phyloP scores from a whole-genome alignment of 1,140 invertebrate species.

The Rhopalosiphum maidis region DNA sequence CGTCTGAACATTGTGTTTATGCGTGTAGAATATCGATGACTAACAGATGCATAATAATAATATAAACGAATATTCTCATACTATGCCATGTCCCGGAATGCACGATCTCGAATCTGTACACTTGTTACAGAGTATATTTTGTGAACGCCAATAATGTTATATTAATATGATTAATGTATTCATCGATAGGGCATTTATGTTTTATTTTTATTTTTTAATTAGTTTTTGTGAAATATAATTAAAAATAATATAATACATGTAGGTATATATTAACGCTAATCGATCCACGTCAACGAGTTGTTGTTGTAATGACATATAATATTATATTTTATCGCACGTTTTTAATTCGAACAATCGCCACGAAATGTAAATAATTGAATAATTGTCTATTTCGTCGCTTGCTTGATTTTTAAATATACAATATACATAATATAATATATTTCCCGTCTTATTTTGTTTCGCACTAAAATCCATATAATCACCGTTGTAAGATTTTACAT shows the following conservation, averaged over 20 bases:
- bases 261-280: not conserved
- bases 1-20: not conserved
- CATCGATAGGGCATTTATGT: not conserved
- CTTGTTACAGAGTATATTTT: not conserved
- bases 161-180: not conserved
- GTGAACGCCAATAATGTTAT: not conserved
- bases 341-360: not conserved
- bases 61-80: not conserved
- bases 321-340: not conserved
- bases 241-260: not conserved
- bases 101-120: not conserved
- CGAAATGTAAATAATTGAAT: not conserved
- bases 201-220: not conserved
- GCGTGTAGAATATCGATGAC: not conserved
- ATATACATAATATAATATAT: not conserved
- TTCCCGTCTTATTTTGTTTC: not conserved
- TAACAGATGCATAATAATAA: not conserved
- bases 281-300: not conserved
- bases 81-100: not conserved
- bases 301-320: not conserved
- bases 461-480: no score
- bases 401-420: not conserved
- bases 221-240: no score
- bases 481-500: no score
- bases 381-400: not conserved